Base-by-base conservation (phyloP, 2,113 vertebrate genomes). In the Gymnocephalus cernua region DNA sequence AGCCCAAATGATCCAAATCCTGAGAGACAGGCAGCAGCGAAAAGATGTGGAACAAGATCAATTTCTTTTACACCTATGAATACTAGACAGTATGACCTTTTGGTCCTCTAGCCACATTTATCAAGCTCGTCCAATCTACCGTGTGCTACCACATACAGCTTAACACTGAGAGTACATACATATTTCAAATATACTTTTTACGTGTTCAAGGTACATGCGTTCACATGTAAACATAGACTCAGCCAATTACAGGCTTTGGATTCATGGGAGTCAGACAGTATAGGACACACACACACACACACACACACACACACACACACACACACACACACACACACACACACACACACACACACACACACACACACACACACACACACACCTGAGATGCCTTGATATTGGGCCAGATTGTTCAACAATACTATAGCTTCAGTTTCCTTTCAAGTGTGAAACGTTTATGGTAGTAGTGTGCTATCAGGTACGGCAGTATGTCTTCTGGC, bases 171-270 rank as follows among this genome's bases (percentile, higher is more conserved):
- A 80, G 41, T 56, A 88, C 75, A 82, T 59, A 88, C 51, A 82
- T 57, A 76, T 87, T 79, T 81, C 57, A 85, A 73, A 67, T 83
- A 76, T 66, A 35, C 68, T 80, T 86, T 47, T 61, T 59, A 74
- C 68, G 70, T 80, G 59, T 86, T 81, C 70, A 88, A 88, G 53
- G 74, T 89, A 85, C 87, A 88, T 90, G 90, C 77, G 14, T 82
- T 86, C 74, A 84, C 32, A 58, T 93, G 93, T 93, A 94, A 93
- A 94, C 92, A 93, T 89, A 82, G 88, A 91, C 89, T 88, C 82
- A 88, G 89, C 86, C 86, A 32, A 58, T 87, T 47, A 72, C 62
- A 89, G 90, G 87, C 89, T 90, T 88, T 89, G 88, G 86, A 90
- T 90, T 88, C 73, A 87, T 85, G 87, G 82, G 80, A 74, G 74